These are phyloP conservation scores for Lasioglossum zephyrum DNA, from an alignment of 2,888 invertebrate species.

Conservation along the genomic window DNA sequence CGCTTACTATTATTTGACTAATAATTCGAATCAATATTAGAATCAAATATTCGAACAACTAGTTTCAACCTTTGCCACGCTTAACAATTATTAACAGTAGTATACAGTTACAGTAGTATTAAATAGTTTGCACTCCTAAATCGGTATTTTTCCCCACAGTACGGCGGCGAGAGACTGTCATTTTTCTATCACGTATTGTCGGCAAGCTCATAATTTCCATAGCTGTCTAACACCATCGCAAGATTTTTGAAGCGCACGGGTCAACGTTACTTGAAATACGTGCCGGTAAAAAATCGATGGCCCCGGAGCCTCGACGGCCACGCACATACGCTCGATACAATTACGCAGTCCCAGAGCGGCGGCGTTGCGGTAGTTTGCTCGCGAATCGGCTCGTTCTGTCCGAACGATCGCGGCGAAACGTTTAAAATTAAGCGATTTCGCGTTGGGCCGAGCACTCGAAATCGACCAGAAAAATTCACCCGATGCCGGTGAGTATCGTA, in stretches of 20 bases:
- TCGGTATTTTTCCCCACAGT: too few relatives aligned
- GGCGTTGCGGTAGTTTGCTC: conserved; percentile 6
- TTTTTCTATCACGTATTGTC: neutral
- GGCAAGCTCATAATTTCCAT: neutral
- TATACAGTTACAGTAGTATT: too few relatives aligned
- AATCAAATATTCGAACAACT: too few relatives aligned
- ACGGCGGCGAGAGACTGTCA: neutral
- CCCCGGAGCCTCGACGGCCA: neutral
- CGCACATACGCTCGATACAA: conserved; percentile 2
- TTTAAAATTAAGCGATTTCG: neutral
- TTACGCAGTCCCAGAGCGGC: conserved; percentile 11
- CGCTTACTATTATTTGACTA: too few relatives aligned
- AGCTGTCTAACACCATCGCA: neutral
- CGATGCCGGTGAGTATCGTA: neutral
- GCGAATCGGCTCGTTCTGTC: neutral
- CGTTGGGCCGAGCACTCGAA: neutral
- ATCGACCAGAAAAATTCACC: neutral
- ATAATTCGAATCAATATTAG: too few relatives aligned
- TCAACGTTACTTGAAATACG: conserved; percentile 2
- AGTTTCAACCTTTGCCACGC: too few relatives aligned
- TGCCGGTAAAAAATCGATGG: conserved; percentile 3
- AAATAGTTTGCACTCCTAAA: too few relatives aligned
- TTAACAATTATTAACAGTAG: too few relatives aligned
- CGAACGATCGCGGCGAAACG: neutral
- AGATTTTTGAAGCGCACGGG: neutral